Conservation (phyloP, 2,113 vertebrate species). For the Copsychus sechellarum region DNA sequence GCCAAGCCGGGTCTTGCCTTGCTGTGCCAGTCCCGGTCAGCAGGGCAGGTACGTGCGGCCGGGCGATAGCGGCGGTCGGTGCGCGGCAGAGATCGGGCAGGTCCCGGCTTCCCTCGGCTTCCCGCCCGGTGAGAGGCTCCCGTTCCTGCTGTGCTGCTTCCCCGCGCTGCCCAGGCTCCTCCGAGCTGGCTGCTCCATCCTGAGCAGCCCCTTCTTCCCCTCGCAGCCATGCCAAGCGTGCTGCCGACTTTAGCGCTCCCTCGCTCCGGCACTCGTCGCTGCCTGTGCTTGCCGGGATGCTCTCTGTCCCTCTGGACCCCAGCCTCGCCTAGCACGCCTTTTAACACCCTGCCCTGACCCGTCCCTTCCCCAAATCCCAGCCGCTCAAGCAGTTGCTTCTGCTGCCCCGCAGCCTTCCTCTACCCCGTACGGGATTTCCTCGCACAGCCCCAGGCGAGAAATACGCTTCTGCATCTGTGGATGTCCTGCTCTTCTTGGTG, state of each 20-base stretch:
- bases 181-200: not conserved
- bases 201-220: no score
- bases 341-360: accelerated
- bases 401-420: not conserved
- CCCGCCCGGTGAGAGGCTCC: not conserved
- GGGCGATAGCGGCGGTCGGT: not conserved
- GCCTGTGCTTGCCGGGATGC: not conserved
- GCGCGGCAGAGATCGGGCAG: not conserved
- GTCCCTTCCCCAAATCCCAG: not conserved
- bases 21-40: not conserved
- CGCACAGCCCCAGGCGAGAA: accelerated
- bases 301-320: accelerated
- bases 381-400: not conserved
- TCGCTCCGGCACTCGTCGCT: accelerated
- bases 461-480: accelerated
- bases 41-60: not conserved
- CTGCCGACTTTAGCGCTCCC: not conserved
- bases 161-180: not conserved
- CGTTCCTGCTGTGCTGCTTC: not conserved
- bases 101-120: not conserved
- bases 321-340: accelerated
- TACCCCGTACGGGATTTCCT: not conserved
- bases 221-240: not conserved
- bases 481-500: not conserved
- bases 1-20: not conserved